Base-by-base conservation (phyloP, 2,797 vertebrate genomes). In the Chromis chromis region DNA sequence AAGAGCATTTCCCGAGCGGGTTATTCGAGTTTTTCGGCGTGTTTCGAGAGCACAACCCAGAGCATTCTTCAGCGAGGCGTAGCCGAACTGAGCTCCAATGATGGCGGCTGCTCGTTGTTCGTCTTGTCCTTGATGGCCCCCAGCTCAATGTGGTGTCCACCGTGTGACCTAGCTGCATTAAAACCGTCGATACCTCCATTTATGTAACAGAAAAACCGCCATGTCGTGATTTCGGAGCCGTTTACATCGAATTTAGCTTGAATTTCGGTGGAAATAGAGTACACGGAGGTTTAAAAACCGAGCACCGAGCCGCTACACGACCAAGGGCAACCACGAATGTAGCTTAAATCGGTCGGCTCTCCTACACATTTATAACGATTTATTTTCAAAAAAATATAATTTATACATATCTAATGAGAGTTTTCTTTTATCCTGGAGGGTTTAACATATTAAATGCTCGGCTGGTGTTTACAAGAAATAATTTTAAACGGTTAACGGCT, bases 71-170 rank as follows among this genome's bases (percentile, higher is more conserved):
- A 87, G 83, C 92, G 90, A 94, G 91, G 92, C 93, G 93, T 94
- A 90, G 88, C 91, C 92, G 93, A 88, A 76, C 53, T 50, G 79
- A 42, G 88, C 78, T 88, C 81, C 88, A 70, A 91, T 95, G 93
- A 96, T 95, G 94, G 95, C 95, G 95, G 90, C 89, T 79, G 88
- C 81, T 88, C 65, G 88, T 91, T 87, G 90, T 93, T 92, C 83
- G 7, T 68, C 81, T 64, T 89, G 89, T 91, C 88, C 91, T 91
- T 90, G 86, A 86, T 93, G 81, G 86, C 74, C 71, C 57, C 58
- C 73, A 63, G 78, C 79, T 82, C 79, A 71, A 56, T 60, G 76
- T 72, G 69, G 85, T 1, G 78, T 54, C 17, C 46, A 52, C 76
- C 40, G 68, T 53, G 74, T 67, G 71, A 86, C 74, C 75, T 8